Evolutionary conservation across 2,888 invertebrate genomes (phyloP).

Genomic region (Machimus rusticus): DNA sequence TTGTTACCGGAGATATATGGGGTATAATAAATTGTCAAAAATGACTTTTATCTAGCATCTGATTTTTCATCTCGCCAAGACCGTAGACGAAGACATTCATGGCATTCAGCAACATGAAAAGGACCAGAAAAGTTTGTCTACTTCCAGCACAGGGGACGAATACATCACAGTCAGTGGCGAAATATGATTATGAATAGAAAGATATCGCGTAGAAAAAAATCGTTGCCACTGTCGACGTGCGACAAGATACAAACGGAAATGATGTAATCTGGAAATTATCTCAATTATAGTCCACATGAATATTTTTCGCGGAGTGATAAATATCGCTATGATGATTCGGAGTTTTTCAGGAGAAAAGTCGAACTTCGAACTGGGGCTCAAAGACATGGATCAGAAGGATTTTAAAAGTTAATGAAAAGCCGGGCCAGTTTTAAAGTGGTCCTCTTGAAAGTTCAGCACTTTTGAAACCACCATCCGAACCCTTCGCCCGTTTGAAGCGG

Average conservation of each 20-base stretch:
- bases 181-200: not conserved
- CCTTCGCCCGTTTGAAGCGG: not conserved
- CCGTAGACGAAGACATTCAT: not conserved
- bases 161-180: not conserved
- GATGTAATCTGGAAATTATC: not conserved
- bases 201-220: not conserved
- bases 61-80: not conserved
- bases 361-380: not conserved
- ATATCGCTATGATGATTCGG: not conserved
- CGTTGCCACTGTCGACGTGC: not conserved
- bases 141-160: not conserved
- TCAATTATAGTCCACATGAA: not conserved
- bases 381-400: not conserved
- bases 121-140: not conserved
- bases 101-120: not conserved
- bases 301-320: not conserved
- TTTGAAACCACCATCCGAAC: not conserved
- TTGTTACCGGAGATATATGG: not conserved
- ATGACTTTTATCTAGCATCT: constrained; percentile 14
- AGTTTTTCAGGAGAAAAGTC: not conserved
- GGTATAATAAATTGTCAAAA: constrained; percentile 4
- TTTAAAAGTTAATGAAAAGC: not conserved
- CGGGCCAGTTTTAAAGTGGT: not conserved
- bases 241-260: not conserved
- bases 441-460: not conserved